Evolutionary conservation across 2,113 vertebrate species (phyloP), one percentile per base, ranked within the genome.

Genomic region (Chamaea fasciata): DNA sequence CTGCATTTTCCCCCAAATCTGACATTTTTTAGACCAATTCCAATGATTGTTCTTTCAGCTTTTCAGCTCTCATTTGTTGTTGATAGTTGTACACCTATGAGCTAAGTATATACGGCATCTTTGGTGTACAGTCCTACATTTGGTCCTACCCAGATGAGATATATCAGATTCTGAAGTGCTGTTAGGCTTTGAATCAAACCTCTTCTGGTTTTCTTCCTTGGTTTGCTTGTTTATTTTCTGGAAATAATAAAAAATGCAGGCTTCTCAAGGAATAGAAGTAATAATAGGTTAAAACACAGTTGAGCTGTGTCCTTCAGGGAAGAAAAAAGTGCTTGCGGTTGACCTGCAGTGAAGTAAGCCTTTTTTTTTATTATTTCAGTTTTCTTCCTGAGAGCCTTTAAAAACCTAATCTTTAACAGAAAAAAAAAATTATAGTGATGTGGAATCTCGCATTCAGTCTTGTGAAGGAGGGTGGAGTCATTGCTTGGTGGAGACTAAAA

Each of bases 341-440:
- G 41, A 86, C 27, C 27, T n/a, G 42, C 20, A 31, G 13, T 46
- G 24, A 87, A 77, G 41, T 26, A 64, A 52, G n/a, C 27, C 22
- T 21, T 0, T 3, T 27, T 31, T 44, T 11, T 27, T 44, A n/a
- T 8, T 10, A 11, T 23, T 67, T 59, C 11, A 17, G 0, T 62
- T 69, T 69, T 41, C 22, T 83, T 89, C 39, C 18, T 41, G 11
- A 47, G 30, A 10, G 31, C 5, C 7, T 92, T 79, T 53, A 52
- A 63, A 55, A 79, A 52, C 11, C 4, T 33, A 15, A 13, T 27
- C 15, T 50, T 74, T 74, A 59, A 50, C 20, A 69, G 47, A 39
- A 65, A 24, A 17, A 78, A 67, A 67, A 60, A 69, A 20, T n/a
- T 1, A 6, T 3, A 24, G 18, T 62, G 4, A 24, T 71, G n/a